These are phyloP conservation scores for Tetramorium simillimum DNA, from an alignment of 1,140 invertebrate species.

Conservation along the genomic window DNA sequence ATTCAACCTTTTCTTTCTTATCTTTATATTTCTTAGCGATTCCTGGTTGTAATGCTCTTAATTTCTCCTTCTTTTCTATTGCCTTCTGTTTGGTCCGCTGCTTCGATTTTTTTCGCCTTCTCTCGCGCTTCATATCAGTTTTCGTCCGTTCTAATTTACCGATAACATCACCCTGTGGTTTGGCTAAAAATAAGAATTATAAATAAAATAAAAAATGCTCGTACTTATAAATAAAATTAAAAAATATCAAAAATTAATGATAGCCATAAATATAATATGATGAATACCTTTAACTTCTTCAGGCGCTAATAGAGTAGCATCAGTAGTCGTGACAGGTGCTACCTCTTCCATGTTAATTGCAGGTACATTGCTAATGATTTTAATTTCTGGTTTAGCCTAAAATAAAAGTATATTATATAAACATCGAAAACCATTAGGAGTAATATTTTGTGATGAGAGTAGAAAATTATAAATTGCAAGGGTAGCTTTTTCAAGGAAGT, in stretches of 20 bases:
- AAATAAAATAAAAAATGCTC: not conserved
- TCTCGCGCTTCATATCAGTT: conserved; percentile 96
- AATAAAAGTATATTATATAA: conserved; percentile 70
- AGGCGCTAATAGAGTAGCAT: conserved; percentile 95
- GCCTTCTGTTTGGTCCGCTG: conserved; percentile 87
- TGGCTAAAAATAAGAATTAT: conserved; percentile 85
- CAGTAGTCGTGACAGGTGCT: conserved; percentile 94
- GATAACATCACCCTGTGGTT: conserved; percentile 91
- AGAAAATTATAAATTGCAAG: conserved; percentile 7
- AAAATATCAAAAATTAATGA: not conserved
- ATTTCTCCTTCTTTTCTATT: conserved; percentile 86
- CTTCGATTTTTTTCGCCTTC: conserved; percentile 94
- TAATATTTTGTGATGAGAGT: not conserved
- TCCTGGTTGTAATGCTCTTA: conserved; percentile 80
- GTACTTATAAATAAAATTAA: not conserved
- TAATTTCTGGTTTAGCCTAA: conserved; percentile 93
- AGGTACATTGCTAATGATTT: conserved; percentile 96
- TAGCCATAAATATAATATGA: conserved; percentile 31
- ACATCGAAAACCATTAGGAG: not conserved
- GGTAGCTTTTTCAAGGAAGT: not conserved
- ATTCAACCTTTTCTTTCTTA: conserved; percentile 86
- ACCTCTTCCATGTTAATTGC: conserved; percentile 98
- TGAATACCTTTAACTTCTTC: conserved; percentile 94
- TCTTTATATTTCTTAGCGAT: conserved; percentile 87
- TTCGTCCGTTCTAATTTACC: conserved; percentile 92